Conservation (phyloP, 2,888 invertebrate species). For the Caenorhabditis sinica region DNA sequence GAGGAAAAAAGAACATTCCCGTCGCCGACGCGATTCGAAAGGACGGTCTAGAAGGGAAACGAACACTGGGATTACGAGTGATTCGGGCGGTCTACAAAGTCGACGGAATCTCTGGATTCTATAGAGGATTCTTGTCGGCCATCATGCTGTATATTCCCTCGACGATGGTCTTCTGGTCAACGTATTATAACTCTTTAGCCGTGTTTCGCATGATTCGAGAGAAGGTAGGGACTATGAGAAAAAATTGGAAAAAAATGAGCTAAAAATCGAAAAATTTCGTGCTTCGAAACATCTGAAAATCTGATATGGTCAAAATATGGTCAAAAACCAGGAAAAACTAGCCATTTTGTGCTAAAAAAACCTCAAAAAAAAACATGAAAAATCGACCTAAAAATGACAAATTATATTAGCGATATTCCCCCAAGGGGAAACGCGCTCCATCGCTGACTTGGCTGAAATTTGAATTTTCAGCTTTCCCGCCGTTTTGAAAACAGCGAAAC, state of each 20-base stretch:
- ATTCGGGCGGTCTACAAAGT: constrained; percentile 80
- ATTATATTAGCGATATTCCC: too few species aligned
- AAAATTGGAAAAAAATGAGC: too few species aligned
- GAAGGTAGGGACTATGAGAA: constrained; percentile 48
- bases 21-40: constrained; percentile 76
- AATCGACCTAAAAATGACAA: too few species aligned
- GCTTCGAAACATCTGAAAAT: too few species aligned
- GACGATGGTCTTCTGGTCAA: constrained; percentile 83
- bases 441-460: too few species aligned
- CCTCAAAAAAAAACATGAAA: too few species aligned
- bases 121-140: constrained; percentile 81
- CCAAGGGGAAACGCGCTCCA: too few species aligned
- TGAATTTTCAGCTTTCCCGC: too few species aligned
- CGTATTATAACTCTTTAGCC: constrained; percentile 78
- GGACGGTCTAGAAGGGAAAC: constrained; percentile 74
- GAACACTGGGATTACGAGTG: constrained; percentile 81
- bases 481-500: too few species aligned
- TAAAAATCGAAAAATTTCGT: neutral
- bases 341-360: too few species aligned
- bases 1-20: constrained; percentile 76
- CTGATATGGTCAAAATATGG: too few species aligned
- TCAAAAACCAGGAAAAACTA: too few species aligned
- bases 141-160: constrained; percentile 81
- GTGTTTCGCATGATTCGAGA: constrained; percentile 69
- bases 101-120: constrained; percentile 81